Base-by-base conservation (phyloP, 2,888 invertebrate genomes). In the Cephus pygmeus region DNA sequence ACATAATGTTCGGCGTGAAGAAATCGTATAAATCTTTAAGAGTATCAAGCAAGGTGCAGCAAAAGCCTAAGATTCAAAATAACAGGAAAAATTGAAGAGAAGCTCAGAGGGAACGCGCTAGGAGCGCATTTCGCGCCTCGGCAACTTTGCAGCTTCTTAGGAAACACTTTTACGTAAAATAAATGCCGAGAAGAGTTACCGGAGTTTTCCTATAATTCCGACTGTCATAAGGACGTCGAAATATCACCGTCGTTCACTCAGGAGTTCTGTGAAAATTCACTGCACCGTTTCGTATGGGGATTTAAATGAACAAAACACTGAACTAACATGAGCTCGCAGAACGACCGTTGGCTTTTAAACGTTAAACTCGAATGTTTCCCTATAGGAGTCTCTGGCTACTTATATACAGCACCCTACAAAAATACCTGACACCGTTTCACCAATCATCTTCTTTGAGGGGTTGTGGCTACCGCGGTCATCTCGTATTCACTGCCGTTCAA, bases 1-100 rank as follows among this genome's bases (percentile, higher is more conserved):
- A 94, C 97, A 97, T 97, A 11, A 40, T 82, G 69, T 34, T 34
- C 40, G 2, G 12, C 34, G 31, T 23, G 40, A 15, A 40, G 23
- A 40, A 56, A 56, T 56, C 9, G 56, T 56, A 56, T 56, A 56
- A 56, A 56, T 56, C 56, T 56, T 56, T 56, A 56, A 56, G 56
- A 56, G 9, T 56, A 56, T 23, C 56, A 56, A 23, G 56, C 56
- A 23, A 56, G 23, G 56, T 56, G 56, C 56, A 56, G 56, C 56
- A 56, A 56, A 56, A 56, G 56, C 56, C 23, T 23, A 56, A 9
- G 56, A 31, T 33, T 71, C 12, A 71, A 71, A 71, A 71, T 71
- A 31, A 34, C 31, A 34, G 33, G 71, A 71, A 71, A 71, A 34
- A 33, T 23, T 33, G 31, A 71, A 31, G 33, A 33, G 0, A 71